phyloP scores from a whole-genome alignment of 2,888 invertebrate genomes.

The Timema cristinae region DNA sequence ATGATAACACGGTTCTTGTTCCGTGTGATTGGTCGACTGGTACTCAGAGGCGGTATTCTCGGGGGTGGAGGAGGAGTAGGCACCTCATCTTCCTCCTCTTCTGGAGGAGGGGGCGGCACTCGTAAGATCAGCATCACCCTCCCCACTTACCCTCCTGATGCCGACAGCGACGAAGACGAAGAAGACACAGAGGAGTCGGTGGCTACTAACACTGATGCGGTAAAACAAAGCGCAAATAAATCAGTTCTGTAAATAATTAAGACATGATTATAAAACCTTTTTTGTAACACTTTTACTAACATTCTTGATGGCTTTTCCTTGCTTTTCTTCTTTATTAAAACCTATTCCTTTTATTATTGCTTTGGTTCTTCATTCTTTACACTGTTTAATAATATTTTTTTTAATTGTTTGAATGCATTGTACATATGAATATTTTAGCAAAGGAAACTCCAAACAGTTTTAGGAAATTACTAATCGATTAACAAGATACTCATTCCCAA shows the following conservation, averaged over 20 bases:
- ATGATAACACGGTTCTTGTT: slow-evolving; percentile 67
- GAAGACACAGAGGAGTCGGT: slow-evolving; percentile 35
- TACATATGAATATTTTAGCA: too few relatives aligned
- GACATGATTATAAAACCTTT: too few relatives aligned
- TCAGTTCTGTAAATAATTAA: background rate
- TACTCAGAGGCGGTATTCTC: slow-evolving; percentile 58
- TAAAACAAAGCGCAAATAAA: slow-evolving; percentile 20
- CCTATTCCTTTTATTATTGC: too few relatives aligned
- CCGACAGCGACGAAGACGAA: slow-evolving; percentile 57
- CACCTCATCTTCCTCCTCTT: slow-evolving; percentile 25
- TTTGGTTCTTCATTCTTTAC: too few relatives aligned
- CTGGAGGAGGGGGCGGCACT: slow-evolving; percentile 37
- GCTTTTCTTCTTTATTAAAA: too few relatives aligned
- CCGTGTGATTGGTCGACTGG: slow-evolving; percentile 69
- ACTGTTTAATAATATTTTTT: too few relatives aligned
- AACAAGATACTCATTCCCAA: too few relatives aligned
- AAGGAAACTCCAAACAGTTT: too few relatives aligned
- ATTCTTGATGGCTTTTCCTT: too few relatives aligned
- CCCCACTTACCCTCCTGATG: slow-evolving; percentile 64
- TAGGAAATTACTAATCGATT: too few relatives aligned
- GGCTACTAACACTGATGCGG: slow-evolving; percentile 31
- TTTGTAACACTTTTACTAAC: too few relatives aligned
- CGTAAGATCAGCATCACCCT: slow-evolving; percentile 59
- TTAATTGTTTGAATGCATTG: too few relatives aligned
- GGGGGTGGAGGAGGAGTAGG: slow-evolving; percentile 47